phyloP scores from a whole-genome alignment of 2,888 invertebrate genomes.

The Tipula confusa region DNA sequence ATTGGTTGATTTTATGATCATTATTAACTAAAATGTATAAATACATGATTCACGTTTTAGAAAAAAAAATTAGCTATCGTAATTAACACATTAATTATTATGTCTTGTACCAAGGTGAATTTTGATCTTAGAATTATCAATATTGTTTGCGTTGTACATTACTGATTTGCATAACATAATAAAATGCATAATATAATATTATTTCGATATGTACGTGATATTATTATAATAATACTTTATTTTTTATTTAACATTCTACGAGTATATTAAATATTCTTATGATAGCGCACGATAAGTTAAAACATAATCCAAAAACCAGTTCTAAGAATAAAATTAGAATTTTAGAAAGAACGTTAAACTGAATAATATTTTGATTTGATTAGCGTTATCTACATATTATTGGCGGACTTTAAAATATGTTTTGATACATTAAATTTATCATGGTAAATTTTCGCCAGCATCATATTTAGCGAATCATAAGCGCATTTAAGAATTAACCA shows the following conservation, averaged over 20 bases:
- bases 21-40: neutral
- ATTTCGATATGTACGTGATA: neutral
- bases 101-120: neutral
- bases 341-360: neutral
- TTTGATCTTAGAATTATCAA: neutral
- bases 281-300: neutral
- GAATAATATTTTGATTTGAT: neutral
- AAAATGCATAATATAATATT: neutral
- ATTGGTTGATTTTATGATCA: too few relatives aligned
- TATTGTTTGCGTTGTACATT: neutral
- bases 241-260: neutral
- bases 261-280: neutral
- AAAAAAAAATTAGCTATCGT: neutral
- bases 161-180: neutral
- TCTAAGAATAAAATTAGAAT: neutral
- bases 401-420: neutral
- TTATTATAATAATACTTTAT: too few relatives aligned
- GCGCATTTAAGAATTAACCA: neutral
- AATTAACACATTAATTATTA: neutral
- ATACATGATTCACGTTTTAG: neutral
- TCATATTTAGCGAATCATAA: neutral
- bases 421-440: neutral
- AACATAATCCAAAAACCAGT: neutral
- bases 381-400: neutral
- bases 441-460: neutral